Percentiles rank a stretch among this genome's conserved stretches.
Conservation (phyloP, 2,797 vertebrate species). For the Argya squamiceps region DNA sequence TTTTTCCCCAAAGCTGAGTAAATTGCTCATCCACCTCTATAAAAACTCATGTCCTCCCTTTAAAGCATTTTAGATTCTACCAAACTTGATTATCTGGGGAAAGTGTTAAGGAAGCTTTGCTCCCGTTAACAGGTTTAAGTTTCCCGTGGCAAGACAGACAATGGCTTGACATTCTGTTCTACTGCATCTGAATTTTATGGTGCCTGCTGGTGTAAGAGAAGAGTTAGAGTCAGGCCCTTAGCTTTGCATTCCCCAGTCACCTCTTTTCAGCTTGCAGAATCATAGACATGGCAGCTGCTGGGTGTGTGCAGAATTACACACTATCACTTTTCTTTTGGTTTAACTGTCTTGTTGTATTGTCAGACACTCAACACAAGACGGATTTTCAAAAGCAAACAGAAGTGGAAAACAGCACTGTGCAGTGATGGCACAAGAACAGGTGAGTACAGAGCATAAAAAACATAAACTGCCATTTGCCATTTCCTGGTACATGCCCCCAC, state of each 20-base stretch:
- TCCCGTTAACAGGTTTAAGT: not conserved
- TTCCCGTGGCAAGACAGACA: not conserved
- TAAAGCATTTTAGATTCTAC: not conserved
- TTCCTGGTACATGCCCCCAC: accelerated
- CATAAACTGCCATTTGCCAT: not conserved
- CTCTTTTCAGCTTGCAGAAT: not conserved
- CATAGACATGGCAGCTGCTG: not conserved
- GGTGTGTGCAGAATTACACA: not conserved
- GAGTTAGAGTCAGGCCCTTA: not conserved
- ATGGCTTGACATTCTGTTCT: not conserved
- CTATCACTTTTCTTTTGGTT: not conserved
- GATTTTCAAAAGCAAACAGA: not conserved
- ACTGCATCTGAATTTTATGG: not conserved
- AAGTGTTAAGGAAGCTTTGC: not conserved
- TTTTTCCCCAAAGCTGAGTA: not conserved
- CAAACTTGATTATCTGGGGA: not conserved
- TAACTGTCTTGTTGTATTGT: not conserved
- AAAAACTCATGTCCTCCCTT: not conserved
- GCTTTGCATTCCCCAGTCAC: not conserved
- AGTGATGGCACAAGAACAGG: not conserved
- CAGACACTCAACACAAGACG: accelerated
- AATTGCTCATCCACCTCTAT: not conserved
- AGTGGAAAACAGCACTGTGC: not conserved
- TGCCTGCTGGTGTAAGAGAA: not conserved
- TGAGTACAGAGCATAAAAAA: not conserved